Base-by-base conservation (phyloP, 2,797 vertebrate species). In the Carcharodon carcharias region DNA sequence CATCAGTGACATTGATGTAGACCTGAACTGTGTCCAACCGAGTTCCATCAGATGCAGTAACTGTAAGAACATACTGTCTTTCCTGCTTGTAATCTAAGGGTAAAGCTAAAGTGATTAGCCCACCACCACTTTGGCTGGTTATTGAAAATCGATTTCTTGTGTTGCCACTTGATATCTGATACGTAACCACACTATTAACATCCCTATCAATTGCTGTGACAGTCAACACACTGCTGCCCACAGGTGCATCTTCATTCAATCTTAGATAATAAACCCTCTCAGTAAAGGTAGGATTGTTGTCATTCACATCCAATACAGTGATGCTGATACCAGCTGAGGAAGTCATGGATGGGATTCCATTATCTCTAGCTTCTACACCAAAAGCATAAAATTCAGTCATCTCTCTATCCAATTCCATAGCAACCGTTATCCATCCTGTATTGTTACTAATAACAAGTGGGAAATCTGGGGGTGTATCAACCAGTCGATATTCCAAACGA, bases 51-150 rank as follows among this genome's bases (percentile, higher is more conserved):
- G 99, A 99, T 0, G 99, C 99, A 0, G 98, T 99, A 96, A 99
- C 98, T 0, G 99, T 99, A 96, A 99, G 98, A 95, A 99, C 99
- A 0, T 99, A 99, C 97, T 99, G 99, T 11, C 99, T 98, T 88
- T 99, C 99, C 97, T 99, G 99, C 96, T 99, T 99, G 97, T 99
- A 99, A 98, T 99, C 99, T 97, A 99, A 97, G 0, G 99, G 99
- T 97, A 99, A 98, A 0, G 99, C 99, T 96, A 99, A 97, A 0
- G 99, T 99, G 97, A 99, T 98, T 69, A 99, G 98, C 0, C 99
- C 99, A 0, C 99, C 99, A 0, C 99, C 99, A 0, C 99, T 99
- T 97, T 99, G 99, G 97, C 99, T 99, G 26, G 99, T 99, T 96
- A 99, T 99, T 54, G 99, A 98, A 91, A 99, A 99, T 88, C 99